These are phyloP conservation scores for Gobius niger DNA, from an alignment of 2,113 vertebrate genomes.

Conservation along the genomic window DNA sequence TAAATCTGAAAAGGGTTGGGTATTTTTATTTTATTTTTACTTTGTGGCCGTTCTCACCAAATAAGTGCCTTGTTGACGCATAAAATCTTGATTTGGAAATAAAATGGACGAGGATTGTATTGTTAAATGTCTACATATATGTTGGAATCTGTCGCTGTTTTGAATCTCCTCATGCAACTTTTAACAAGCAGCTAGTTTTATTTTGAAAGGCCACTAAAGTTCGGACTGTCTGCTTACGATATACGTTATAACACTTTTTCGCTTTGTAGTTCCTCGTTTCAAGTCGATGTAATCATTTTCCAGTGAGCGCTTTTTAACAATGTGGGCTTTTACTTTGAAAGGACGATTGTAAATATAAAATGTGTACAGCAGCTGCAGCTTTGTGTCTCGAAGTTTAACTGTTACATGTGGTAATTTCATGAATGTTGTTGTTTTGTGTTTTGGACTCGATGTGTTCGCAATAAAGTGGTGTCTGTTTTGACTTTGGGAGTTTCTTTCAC, in stretches of 20 bases:
- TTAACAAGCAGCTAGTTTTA: no score
- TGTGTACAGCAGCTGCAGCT: neutral
- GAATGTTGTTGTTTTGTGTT: slow-evolving; percentile 21
- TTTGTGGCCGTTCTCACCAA: neutral
- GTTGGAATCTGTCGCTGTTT: no score
- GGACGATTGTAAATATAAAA: neutral
- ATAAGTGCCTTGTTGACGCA: neutral
- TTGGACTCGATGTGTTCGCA: slow-evolving; percentile 36
- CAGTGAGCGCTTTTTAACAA: neutral
- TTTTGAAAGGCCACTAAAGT: no score
- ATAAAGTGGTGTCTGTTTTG: slow-evolving; percentile 46
- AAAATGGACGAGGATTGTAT: no score
- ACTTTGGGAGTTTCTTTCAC: neutral
- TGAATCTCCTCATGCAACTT: neutral
- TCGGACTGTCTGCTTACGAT: neutral
- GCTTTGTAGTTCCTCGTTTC: neutral
- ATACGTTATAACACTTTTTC: neutral
- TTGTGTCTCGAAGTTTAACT: neutral
- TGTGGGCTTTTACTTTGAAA: neutral
- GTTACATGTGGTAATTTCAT: slow-evolving; percentile 6
- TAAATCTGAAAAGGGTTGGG: neutral
- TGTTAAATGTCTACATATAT: no score
- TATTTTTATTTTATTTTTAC: neutral
- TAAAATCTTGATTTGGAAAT: neutral
- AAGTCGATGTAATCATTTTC: neutral